Conservation (phyloP, 2,888 invertebrate species). For the Dioctria linearis region DNA sequence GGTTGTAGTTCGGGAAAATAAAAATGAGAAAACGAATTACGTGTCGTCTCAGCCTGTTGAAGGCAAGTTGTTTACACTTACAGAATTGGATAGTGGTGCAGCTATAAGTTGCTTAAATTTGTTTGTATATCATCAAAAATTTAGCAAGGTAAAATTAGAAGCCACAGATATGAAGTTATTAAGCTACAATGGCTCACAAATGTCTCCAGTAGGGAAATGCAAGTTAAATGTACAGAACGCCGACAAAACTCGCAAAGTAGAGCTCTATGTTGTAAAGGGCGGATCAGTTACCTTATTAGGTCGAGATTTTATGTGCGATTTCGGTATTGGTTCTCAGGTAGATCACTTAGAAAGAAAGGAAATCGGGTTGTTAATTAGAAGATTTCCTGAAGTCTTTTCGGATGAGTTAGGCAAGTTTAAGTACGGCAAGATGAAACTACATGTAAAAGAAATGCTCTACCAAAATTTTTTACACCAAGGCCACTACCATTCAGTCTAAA, state of each 20-base stretch:
- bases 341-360: neutral
- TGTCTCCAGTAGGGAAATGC: neutral
- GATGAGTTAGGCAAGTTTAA: conserved; percentile 35
- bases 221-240: neutral
- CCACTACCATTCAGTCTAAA: conserved; percentile 58
- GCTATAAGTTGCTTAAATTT: neutral
- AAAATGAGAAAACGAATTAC: neutral
- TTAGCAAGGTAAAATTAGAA: neutral
- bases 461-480: conserved; percentile 56
- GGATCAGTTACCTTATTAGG: conserved; percentile 1
- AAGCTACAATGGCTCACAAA: neutral
- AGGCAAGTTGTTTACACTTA: neutral
- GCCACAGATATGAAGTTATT: neutral
- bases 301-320: conserved; percentile 8
- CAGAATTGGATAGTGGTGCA: conserved; percentile 12
- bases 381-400: conserved; percentile 32
- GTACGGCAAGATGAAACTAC: conserved; percentile 30
- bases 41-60: neutral
- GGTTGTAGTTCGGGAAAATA: neutral
- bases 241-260: neutral
- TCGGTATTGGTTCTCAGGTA: neutral
- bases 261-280: conserved; percentile 6
- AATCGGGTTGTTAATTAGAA: neutral
- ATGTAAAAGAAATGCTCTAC: conserved; percentile 19
- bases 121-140: neutral